Percentiles rank a stretch among this genome's conserved stretches.
These are phyloP conservation scores for Sesamia inferens DNA, from an alignment of 2,888 invertebrate genomes.

Conservation along the genomic window DNA sequence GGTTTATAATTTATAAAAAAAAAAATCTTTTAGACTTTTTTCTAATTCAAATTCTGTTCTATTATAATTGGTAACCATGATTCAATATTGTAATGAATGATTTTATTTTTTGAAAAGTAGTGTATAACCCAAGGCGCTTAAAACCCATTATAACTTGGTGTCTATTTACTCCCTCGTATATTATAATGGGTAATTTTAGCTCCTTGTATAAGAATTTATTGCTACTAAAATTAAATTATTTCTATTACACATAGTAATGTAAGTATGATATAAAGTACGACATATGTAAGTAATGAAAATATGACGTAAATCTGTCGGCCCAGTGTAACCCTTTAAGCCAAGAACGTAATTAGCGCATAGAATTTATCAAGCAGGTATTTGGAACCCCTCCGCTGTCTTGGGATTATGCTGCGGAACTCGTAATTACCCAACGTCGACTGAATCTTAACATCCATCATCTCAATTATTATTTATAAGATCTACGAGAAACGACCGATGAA, in stretches of 20 bases:
- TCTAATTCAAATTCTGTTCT: too few species aligned
- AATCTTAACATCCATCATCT: slow-evolving; percentile 42
- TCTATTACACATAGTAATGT: background rate
- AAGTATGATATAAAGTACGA: too few species aligned
- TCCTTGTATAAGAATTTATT: background rate
- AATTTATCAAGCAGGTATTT: slow-evolving; percentile 49
- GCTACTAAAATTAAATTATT: background rate
- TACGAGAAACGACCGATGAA: background rate
- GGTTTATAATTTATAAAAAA: too few species aligned
- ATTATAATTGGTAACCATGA: too few species aligned
- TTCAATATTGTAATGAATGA: too few species aligned
- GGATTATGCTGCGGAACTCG: slow-evolving; percentile 40
- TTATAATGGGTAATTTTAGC: too few species aligned
- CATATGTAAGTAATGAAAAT: slow-evolving; percentile 2
- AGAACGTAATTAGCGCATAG: slow-evolving; percentile 27
- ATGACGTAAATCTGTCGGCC: background rate
- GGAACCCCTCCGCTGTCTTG: slow-evolving; percentile 22
- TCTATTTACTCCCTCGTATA: too few species aligned
- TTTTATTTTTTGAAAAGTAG: too few species aligned
- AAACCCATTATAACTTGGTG: too few species aligned
- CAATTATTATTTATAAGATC: slow-evolving; percentile 46
- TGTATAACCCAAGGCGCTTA: too few species aligned
- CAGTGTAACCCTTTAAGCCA: background rate
- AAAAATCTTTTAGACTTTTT: too few species aligned
- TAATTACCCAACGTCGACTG: slow-evolving; percentile 47